Percentiles rank a stretch among this genome's conserved stretches.
phyloP scores from a whole-genome alignment of 2,797 vertebrate genomes.

The Pangasius sanitwongsei region DNA sequence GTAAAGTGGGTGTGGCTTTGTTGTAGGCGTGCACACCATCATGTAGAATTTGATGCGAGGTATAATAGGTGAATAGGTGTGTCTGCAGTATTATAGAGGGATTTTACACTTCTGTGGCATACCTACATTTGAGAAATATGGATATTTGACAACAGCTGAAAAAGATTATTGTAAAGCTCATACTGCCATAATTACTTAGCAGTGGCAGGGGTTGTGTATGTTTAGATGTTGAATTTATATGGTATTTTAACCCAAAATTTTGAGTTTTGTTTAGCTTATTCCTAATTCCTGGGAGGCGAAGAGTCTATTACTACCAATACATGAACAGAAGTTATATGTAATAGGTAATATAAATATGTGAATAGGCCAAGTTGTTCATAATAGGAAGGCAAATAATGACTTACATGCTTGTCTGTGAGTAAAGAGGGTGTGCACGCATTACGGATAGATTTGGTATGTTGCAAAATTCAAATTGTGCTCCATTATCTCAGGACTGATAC shows the following conservation, averaged over 20 bases:
- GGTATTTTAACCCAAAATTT: background rate
- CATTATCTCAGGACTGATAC: background rate
- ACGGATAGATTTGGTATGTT: background rate
- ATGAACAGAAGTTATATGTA: background rate
- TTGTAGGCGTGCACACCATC: slow-evolving; percentile 48
- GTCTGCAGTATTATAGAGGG: slow-evolving; percentile 67
- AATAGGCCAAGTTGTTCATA: background rate
- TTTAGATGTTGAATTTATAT: background rate
- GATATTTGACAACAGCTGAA: background rate
- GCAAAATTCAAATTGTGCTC: background rate
- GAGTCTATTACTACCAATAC: background rate
- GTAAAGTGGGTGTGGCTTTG: slow-evolving; percentile 55
- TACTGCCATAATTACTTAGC: background rate
- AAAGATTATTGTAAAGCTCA: slow-evolving; percentile 5
- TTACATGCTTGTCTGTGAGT: slow-evolving; percentile 15
- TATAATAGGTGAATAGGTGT: slow-evolving; percentile 66
- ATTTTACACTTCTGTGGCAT: slow-evolving; percentile 27
- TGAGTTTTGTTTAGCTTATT: background rate
- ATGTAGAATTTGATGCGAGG: slow-evolving; percentile 33
- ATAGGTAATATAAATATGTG: background rate
- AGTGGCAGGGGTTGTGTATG: background rate
- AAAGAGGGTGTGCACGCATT: background rate
- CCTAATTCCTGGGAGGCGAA: background rate
- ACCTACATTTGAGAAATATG: background rate
- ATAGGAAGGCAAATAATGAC: slow-evolving; percentile 25